Evolutionary conservation across 2,797 vertebrate genomes (phyloP).

Genomic region (Cheirogaleus major): DNA sequence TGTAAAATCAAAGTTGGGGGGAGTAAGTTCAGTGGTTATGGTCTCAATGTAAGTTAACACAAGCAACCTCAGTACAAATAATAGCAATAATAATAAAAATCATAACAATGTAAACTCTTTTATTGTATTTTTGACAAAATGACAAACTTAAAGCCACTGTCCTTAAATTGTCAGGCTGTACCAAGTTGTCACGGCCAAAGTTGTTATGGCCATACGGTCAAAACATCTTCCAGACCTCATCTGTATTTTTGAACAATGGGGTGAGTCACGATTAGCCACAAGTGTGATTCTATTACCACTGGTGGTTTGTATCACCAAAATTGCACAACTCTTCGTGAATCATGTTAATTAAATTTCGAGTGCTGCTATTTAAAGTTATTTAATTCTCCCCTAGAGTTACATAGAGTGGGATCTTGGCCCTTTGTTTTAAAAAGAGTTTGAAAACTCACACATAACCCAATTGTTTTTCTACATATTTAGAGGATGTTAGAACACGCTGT

Average conservation of each 20-base stretch:
- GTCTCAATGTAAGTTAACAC: constrained; percentile 50
- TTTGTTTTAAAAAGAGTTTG: constrained; percentile 68
- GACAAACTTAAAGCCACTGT: neutral
- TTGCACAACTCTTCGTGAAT: constrained; percentile 55
- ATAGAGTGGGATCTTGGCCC: constrained; percentile 7
- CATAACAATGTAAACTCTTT: neutral
- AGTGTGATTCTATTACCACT: constrained; percentile 65
- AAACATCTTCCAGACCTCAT: constrained; percentile 56
- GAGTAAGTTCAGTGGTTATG: constrained; percentile 65
- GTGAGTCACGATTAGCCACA: constrained; percentile 62
- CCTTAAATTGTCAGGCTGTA: constrained; percentile 36
- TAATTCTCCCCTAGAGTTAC: constrained; percentile 45
- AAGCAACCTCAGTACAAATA: constrained; percentile 34
- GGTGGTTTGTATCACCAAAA: constrained; percentile 62
- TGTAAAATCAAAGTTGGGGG: constrained; percentile 74
- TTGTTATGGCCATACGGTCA: neutral
- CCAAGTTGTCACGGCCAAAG: neutral
- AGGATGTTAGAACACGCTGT: constrained; percentile 79
- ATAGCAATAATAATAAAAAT: neutral
- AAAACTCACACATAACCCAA: constrained; percentile 70
- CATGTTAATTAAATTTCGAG: constrained; percentile 53
- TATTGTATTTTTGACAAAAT: neutral
- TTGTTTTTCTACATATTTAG: constrained; percentile 78
- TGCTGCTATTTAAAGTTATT: constrained; percentile 63
- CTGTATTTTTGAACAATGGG: constrained; percentile 49